Conservation (phyloP, 2,888 invertebrate genomes). For the Volucella inanis region DNA sequence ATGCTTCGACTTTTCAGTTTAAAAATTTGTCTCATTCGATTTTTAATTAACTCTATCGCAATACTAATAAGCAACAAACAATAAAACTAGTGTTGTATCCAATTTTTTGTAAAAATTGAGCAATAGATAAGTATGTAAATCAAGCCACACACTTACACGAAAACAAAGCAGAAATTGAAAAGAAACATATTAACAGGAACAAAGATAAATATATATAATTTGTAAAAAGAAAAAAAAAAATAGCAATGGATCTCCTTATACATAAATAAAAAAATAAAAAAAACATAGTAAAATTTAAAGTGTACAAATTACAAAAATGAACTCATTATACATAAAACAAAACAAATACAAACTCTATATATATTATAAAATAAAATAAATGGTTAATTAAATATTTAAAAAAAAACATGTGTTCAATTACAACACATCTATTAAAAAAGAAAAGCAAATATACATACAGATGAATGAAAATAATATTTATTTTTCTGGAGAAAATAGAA, state of each 20-base stretch:
- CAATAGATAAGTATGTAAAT: constrained; percentile 5
- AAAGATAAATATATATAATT: constrained; percentile 52
- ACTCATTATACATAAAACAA: constrained; percentile 35
- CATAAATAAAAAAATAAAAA: constrained; percentile 44
- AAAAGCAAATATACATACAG: constrained; percentile 15
- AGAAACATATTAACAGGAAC: constrained; percentile 47
- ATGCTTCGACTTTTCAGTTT: constrained; percentile 14
- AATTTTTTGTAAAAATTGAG: not conserved
- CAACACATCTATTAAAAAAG: constrained; percentile 36
- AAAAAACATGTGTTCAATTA: constrained; percentile 43
- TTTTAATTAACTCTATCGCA: not conserved
- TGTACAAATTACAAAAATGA: constrained; percentile 68
- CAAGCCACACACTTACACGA: constrained; percentile 19
- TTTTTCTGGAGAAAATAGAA: constrained; percentile 59
- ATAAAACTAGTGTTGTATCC: not conserved
- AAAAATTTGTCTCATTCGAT: constrained; percentile 8
- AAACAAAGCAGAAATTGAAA: constrained; percentile 24
- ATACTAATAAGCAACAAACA: constrained; percentile 23
- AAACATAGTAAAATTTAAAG: constrained; percentile 55
- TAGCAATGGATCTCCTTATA: constrained; percentile 71
- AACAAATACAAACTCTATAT: constrained; percentile 23
- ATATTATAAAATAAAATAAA: constrained; percentile 15
- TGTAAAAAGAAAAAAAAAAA: constrained; percentile 38
- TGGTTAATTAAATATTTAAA: constrained; percentile 28
- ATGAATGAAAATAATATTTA: constrained; percentile 59